Evolutionary conservation across 53 echinoderm and acorn worm species (phyloP).

Genomic region (Paracentrotus lividus): DNA sequence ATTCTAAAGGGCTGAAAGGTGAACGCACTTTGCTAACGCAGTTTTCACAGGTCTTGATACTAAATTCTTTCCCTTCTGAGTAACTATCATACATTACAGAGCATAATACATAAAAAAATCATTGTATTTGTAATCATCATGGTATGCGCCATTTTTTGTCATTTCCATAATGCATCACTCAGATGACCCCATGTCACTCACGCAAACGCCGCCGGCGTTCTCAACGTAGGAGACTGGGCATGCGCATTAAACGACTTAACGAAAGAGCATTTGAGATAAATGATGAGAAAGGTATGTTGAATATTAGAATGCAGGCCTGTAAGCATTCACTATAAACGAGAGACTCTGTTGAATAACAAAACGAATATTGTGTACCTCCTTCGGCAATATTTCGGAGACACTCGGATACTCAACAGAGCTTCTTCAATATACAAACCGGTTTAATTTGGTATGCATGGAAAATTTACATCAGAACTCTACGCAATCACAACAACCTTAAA

Average conservation of each 20-base stretch:
- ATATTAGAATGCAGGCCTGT: neutral
- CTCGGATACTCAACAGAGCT: conserved; percentile 19
- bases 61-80: neutral
- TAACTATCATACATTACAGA: neutral
- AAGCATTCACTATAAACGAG: too few species aligned
- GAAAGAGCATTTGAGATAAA: conserved; percentile 49
- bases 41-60: neutral
- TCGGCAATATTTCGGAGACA: neutral
- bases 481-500: too few species aligned
- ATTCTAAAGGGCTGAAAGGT: neutral
- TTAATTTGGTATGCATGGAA: neutral
- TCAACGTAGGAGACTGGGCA: conserved; percentile 49
- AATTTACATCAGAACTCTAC: neutral
- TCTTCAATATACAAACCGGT: neutral
- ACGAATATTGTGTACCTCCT: neutral
- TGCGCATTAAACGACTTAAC: conserved; percentile 45
- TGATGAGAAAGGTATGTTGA: conserved; percentile 15
- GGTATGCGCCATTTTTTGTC: conserved; percentile 31
- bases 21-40: neutral
- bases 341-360: conserved; percentile 24
- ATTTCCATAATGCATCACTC: conserved; percentile 51
- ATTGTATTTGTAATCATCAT: conserved; percentile 13
- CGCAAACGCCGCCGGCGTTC: conserved; percentile 50
- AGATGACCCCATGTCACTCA: conserved; percentile 27
- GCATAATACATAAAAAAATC: neutral